Percentiles rank a stretch among this genome's conserved stretches.
Conservation (phyloP, 1,140 invertebrate species). For the Heliconius eleuchia region DNA sequence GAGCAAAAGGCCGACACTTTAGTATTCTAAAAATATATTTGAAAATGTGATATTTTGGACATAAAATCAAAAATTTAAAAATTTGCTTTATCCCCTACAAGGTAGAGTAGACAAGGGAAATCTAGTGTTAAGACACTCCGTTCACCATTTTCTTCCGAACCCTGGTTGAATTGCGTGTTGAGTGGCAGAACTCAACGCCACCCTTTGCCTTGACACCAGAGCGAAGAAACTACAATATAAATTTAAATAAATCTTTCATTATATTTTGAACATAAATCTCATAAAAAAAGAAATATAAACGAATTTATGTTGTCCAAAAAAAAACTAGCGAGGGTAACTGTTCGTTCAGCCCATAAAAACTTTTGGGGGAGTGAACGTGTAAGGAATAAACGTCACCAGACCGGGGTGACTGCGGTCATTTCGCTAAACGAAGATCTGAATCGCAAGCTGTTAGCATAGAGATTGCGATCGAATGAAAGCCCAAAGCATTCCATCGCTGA, state of each 20-base stretch:
- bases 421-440: constrained; percentile 81
- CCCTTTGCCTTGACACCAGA: background rate
- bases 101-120: too few species aligned
- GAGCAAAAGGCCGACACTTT: constrained; percentile 3
- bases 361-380: constrained; percentile 74
- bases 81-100: too few species aligned
- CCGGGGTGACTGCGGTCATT: constrained; percentile 78
- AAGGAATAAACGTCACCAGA: constrained; percentile 76
- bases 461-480: constrained; percentile 79
- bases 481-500: constrained; percentile 74
- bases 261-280: constrained; percentile 6
- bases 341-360: constrained; percentile 73
- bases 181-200: too few species aligned
- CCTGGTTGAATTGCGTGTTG: too few species aligned
- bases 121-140: too few species aligned
- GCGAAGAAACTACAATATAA: too few species aligned
- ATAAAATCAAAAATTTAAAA: background rate
- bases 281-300: constrained; percentile 23
- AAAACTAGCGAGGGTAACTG: constrained; percentile 63
- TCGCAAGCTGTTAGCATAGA: constrained; percentile 81
- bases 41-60: constrained; percentile 29
- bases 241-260: too few species aligned
- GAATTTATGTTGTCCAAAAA: constrained; percentile 58
- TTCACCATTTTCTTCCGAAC: too few species aligned
- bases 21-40: constrained; percentile 9